Base-by-base conservation (phyloP, 37 sponge, comb jelly and placozoan genomes). In the Halisarca cf. caerulea region DNA sequence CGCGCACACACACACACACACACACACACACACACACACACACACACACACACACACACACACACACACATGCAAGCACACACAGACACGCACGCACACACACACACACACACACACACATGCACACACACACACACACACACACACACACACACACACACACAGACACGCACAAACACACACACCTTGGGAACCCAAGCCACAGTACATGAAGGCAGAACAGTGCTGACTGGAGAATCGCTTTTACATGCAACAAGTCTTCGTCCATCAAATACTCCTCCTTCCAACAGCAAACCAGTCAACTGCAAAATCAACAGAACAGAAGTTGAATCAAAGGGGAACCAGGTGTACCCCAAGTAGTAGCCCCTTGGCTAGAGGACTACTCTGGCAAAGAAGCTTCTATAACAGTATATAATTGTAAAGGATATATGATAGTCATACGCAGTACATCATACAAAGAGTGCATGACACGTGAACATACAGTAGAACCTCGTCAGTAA, bases 191-290 rank as follows among this genome's bases (percentile, higher is more conserved):
- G 68, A 25, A 96, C 90, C 97, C 99, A 98, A 58, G 95, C 91
- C 64, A 98, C 64, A 11, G 60, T 59, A 78, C 97, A 96, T 40
- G 88, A 54, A 15, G 99, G 97, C 20, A 94, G 61, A 30, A 92
- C 66, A 51, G 75, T 28, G 15, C 80, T 78, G 2, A 88, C 89
- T n/a, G 93, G 92, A 34, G 99, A 94, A 66, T 98, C 90, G 33
- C 55, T 59, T 35, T 59, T 44, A 79, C 86, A 93, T 51, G 88
- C 90, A 30, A 77, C 37, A 47, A 98, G 78, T 42, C 84, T 58
- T 3, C 59, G 53, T 14, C 99, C 97, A 80, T 98, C 95, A 87
- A 96, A 98, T 21, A 58, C 47, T 42, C 91, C 90, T 2, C 99
- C 99, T 85, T 98, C 95, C 9, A 98, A 41, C 78, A 86, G 88